Conservation (phyloP, 2,888 invertebrate genomes). For the Habrosyne pyritoides region DNA sequence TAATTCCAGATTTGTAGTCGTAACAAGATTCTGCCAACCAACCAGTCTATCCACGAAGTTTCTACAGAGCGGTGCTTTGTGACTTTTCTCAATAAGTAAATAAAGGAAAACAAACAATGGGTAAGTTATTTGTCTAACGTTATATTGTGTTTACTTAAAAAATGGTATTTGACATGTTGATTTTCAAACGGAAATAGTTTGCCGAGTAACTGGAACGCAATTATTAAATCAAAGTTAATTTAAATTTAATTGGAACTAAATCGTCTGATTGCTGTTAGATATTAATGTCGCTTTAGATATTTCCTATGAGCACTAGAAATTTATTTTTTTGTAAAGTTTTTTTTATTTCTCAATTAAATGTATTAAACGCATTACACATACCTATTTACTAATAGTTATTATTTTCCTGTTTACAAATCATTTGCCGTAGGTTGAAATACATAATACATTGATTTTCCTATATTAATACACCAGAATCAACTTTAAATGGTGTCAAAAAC, state of each 20-base stretch:
- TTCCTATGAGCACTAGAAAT: neutral
- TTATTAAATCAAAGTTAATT: neutral
- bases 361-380: too few relatives aligned
- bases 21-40: neutral
- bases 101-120: neutral
- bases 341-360: too few relatives aligned
- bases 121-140: neutral
- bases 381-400: too few relatives aligned
- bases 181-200: too few relatives aligned
- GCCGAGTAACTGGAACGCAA: neutral
- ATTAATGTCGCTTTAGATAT: neutral
- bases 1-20: neutral
- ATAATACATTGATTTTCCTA: too few relatives aligned
- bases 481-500: too few relatives aligned
- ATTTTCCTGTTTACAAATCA: too few relatives aligned
- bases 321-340: too few relatives aligned
- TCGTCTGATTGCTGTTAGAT: neutral
- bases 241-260: neutral
- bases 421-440: too few relatives aligned
- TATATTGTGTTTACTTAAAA: too few relatives aligned
- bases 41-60: neutral
- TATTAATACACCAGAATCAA: too few relatives aligned
- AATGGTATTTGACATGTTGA: too few relatives aligned
- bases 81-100: neutral
- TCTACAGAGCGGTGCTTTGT: neutral